Conservation (phyloP, 2,888 invertebrate genomes). For the Drosophila fungiperda region DNA sequence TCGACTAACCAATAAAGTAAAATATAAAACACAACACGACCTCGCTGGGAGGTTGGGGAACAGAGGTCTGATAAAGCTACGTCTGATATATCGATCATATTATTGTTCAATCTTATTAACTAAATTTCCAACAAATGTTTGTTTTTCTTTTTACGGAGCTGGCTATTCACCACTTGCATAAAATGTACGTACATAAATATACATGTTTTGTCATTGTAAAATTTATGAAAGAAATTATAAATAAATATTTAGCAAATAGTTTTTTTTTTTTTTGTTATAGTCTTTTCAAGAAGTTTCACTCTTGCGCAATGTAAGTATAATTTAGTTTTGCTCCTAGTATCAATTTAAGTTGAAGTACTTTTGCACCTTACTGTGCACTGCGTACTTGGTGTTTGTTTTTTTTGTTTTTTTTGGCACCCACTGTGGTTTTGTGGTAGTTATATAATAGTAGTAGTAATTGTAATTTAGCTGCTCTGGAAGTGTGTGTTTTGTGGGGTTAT, state of each 20-base stretch:
- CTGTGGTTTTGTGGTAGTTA: slow-evolving; percentile 42
- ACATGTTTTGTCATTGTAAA: slow-evolving; percentile 57
- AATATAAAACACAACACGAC: slow-evolving; percentile 45
- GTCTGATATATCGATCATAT: slow-evolving; percentile 69
- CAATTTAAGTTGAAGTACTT: slow-evolving; percentile 37
- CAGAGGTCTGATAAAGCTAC: slow-evolving; percentile 72
- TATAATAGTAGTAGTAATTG: slow-evolving; percentile 31
- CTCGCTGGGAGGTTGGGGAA: slow-evolving; percentile 30
- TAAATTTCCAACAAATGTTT: slow-evolving; percentile 69
- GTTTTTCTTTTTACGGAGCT: slow-evolving; percentile 25
- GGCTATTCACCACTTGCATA: slow-evolving; percentile 17
- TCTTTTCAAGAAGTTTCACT: slow-evolving; percentile 79
- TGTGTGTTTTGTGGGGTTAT: slow-evolving; percentile 13
- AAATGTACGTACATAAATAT: slow-evolving; percentile 59
- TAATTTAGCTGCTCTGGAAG: slow-evolving; percentile 53
- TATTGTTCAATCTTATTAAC: slow-evolving; percentile 63
- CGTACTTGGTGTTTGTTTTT: slow-evolving; percentile 28
- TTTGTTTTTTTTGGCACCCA: slow-evolving; percentile 74
- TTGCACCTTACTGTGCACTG: slow-evolving; percentile 17
- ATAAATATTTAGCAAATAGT: slow-evolving; percentile 81
- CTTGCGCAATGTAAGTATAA: slow-evolving; percentile 56
- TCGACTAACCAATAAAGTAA: slow-evolving; percentile 71
- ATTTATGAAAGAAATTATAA: slow-evolving; percentile 76
- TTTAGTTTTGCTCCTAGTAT: slow-evolving; percentile 40
- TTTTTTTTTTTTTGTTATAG: slow-evolving; percentile 58